A percentile compares a stretch with the other conserved stretches of the same genome.
These are phyloP conservation scores for Anguilla rostrata DNA, from an alignment of 2,113 vertebrate species.

Conservation along the genomic window DNA sequence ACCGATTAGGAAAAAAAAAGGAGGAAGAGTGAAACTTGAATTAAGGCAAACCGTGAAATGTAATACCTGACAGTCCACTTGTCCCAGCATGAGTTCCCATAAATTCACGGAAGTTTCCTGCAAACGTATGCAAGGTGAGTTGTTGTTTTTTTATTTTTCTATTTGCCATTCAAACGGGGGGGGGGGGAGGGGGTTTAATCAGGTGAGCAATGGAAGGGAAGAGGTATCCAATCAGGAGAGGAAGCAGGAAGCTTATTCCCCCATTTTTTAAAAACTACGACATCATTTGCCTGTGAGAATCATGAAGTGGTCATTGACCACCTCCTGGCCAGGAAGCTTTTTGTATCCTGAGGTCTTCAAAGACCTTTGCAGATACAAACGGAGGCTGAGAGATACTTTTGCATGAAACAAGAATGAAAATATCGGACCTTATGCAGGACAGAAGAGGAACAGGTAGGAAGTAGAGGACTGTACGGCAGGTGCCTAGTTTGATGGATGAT, in stretches of 20 bases:
- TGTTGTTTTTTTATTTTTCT: slow-evolving; percentile 51
- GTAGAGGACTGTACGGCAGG: not conserved
- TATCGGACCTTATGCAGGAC: slow-evolving; percentile 66
- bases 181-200: slow-evolving; percentile 25
- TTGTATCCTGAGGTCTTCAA: not conserved
- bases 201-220: slow-evolving; percentile 31
- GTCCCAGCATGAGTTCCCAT: slow-evolving; percentile 74
- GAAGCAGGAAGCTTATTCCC: not conserved
- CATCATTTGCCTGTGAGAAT: not conserved
- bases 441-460: slow-evolving; percentile 38
- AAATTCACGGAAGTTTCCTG: slow-evolving; percentile 79
- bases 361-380: not conserved
- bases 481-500: not conserved
- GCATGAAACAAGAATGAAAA: slow-evolving; percentile 65
- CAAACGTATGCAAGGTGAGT: slow-evolving; percentile 73
- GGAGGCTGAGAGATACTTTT: slow-evolving; percentile 47
- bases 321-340: not conserved
- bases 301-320: not conserved
- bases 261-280: not conserved
- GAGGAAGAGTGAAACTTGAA: slow-evolving; percentile 38
- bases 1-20: slow-evolving; percentile 39
- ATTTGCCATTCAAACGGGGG: slow-evolving; percentile 36
- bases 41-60: slow-evolving; percentile 55
- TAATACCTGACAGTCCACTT: slow-evolving; percentile 76
- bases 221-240: not conserved